Evolutionary conservation across 2,888 invertebrate genomes (phyloP), one percentile per base, ranked within the genome.

Genomic region (Tinea semifulvella): DNA sequence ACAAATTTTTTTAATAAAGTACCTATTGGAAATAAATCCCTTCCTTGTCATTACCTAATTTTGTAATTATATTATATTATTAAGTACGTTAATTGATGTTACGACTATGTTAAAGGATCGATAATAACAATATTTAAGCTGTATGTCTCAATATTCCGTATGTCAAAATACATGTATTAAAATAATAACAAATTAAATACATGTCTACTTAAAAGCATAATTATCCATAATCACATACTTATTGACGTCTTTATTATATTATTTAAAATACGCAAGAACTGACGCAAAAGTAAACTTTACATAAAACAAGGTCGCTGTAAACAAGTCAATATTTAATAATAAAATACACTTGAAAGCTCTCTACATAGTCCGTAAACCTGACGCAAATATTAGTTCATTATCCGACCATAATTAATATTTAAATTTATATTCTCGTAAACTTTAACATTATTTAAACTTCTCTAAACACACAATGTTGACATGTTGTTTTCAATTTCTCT

Each of bases 251-350:
- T 39, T 39, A 40, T 40, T 22, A 40, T 40, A 18, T 22, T 38
- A 14, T 40, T 19, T 5, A 40, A 40, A 20, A 20, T 40, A 13
- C 20, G 40, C 22, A 17, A 22, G 40, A 40, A 14, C 20, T 40
- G 40, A 40, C 40, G 40, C 40, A 40, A 40, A 40, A 11, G 8
- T 19, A 40, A n/a, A 40, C 22, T 22, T 20, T 40, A 22, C 40
- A 40, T 22, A 22, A 20, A 22, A 40, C 40, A 40, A 40, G 40
- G 40, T 11, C 40, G 39, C 39, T 8, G 18, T 38, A 22, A 40
- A 40, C 40, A 40, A 22, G 13, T 8, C 14, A 40, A 40, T 40
- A 11, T 40, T 22, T 22, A 36, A 36, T 36, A n/a, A n/a, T 28
- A 36, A 36, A 17, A 36, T 10, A 18, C 18, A 36, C 18, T 36